Evolutionary conservation across 2,797 vertebrate genomes (phyloP), one percentile per base, ranked within the genome.

Genomic region (Cichlasoma orientale): DNA sequence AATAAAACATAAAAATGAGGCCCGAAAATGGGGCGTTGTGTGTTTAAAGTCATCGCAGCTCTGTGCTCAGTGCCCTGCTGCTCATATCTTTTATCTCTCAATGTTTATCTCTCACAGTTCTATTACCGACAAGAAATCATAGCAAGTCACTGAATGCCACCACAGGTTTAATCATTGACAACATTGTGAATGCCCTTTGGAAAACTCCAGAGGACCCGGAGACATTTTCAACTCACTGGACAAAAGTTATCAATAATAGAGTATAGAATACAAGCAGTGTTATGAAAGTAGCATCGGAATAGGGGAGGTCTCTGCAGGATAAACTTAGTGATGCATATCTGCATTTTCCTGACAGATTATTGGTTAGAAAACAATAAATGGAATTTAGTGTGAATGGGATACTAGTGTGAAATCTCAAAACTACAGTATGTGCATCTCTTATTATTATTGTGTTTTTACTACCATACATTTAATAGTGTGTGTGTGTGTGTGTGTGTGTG

Each of bases 101-200:
- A 59, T 59, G 41, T 75, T 82, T 77, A 81, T 84, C 79, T 82
- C 56, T 68, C 68, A 16, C 21, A 36, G 56, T 68, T 75, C 47
- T 33, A 1, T 27, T 44, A 57, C 16, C 52, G 23, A 53, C 14
- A n/a, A 78, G 56, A 79, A 78, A 83, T 72, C 79, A 75, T 3
- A 23, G 68, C 4, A 59, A 84, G 80, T 58, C 69, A 57, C 56
- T 85, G 76, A 88, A 86, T 86, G 56, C 80, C 78, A 77, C 52
- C 63, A 23, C 78, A 77, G 61, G 76, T 83, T 80, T 78, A 79
- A 83, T 86, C 77, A 47, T 54, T 76, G 63, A 71, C 79, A 80
- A 19, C 55, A 69, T 68, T 69, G 70, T 9, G 12, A 72, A 78
- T 75, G 76, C 52, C 78, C 72, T 87, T 86, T 84, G 63, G 19